Percentiles rank a stretch among this genome's conserved stretches.
phyloP scores from a whole-genome alignment of 2,113 vertebrate species.

The Gallinago jamesoni region DNA sequence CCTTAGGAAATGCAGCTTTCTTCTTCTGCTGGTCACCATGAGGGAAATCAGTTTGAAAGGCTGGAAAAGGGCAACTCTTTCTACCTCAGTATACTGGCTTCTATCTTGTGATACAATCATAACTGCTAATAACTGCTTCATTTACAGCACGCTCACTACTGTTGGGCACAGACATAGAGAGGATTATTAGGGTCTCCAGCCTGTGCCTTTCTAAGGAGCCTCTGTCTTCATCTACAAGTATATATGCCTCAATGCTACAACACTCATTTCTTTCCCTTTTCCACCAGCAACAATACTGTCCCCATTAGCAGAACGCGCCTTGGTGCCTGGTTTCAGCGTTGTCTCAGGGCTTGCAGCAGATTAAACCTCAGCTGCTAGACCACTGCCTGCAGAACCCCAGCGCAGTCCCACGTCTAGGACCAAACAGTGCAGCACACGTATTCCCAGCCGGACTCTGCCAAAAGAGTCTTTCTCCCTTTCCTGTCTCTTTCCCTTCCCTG shows the following conservation, averaged over 20 bases:
- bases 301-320: not conserved
- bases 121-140: constrained; percentile 1
- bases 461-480: not conserved
- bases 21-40: not conserved
- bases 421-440: fast-evolving
- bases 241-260: not conserved
- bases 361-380: not conserved
- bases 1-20: not conserved
- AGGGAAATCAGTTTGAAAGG: constrained; percentile 20
- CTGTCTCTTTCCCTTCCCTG: not conserved
- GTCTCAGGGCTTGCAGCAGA: not conserved
- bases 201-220: not conserved
- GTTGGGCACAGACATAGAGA: fast-evolving
- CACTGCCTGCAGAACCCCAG: not conserved
- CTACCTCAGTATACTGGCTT: not conserved
- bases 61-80: not conserved
- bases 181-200: not conserved
- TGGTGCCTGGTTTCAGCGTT: not conserved
- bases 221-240: not conserved
- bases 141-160: not conserved
- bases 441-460: not conserved
- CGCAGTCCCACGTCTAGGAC: fast-evolving
- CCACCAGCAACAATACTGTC: not conserved
- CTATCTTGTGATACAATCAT: not conserved
- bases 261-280: not conserved